Percentiles rank a stretch among this genome's conserved stretches.
Evolutionary conservation across 2,797 vertebrate genomes (phyloP).

Genomic region (Threskiornis aethiopicus): DNA sequence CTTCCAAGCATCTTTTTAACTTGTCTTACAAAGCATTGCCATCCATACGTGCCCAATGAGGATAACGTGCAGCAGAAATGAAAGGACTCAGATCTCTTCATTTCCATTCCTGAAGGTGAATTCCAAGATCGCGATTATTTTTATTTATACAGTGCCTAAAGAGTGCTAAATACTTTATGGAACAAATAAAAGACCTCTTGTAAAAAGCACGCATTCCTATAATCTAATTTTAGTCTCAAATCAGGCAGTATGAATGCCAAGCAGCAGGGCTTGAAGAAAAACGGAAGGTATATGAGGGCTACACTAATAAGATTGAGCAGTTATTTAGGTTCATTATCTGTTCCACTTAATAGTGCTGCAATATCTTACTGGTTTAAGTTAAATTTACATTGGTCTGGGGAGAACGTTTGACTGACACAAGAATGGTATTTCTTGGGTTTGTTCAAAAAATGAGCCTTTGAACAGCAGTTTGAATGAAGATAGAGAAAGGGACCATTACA

Average conservation of each 20-base stretch:
- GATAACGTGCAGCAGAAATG: conserved; percentile 13
- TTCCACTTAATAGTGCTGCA: background rate
- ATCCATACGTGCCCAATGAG: background rate
- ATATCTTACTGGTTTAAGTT: background rate
- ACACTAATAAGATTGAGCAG: conserved; percentile 28
- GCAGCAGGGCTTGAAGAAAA: conserved; percentile 20
- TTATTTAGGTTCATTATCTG: conserved; percentile 54
- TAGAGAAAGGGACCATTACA: background rate
- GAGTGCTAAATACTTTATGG: conserved; percentile 58
- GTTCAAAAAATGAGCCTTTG: background rate
- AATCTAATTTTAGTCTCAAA: conserved; percentile 60
- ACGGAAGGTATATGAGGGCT: background rate
- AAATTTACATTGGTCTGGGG: background rate
- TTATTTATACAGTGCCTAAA: conserved; percentile 63
- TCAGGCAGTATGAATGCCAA: conserved; percentile 54
- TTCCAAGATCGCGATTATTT: conserved; percentile 59
- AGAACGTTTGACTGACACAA: background rate
- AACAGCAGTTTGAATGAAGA: background rate
- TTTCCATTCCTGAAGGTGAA: conserved; percentile 65
- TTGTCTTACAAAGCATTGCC: conserved; percentile 1
- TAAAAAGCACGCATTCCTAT: conserved; percentile 48
- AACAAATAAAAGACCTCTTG: conserved; percentile 63
- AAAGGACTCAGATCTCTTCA: conserved; percentile 10
- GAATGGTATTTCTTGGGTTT: background rate
- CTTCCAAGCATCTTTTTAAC: conserved; percentile 47